Evolutionary conservation across 2,113 vertebrate species (phyloP).

Genomic region (Willisornis vidua): DNA sequence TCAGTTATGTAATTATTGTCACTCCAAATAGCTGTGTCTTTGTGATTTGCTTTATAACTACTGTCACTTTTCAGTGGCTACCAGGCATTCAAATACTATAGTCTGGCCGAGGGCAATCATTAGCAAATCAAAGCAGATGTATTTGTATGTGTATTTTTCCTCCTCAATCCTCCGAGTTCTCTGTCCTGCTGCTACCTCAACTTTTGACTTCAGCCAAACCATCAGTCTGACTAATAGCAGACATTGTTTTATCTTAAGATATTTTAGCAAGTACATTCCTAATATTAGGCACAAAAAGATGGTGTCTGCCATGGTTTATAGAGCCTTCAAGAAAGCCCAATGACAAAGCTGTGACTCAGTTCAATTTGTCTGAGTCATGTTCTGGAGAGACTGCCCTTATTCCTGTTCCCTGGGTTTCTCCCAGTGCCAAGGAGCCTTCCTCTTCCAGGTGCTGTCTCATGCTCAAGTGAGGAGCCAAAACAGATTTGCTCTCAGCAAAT

Average conservation of each 20-base stretch:
- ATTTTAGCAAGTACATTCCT: background rate
- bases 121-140: conserved; percentile 50
- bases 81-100: background rate
- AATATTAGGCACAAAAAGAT: background rate
- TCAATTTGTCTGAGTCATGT: background rate
- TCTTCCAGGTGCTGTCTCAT: background rate
- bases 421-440: background rate
- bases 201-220: background rate
- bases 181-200: background rate
- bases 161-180: background rate
- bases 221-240: background rate
- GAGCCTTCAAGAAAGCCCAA: background rate
- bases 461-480: background rate
- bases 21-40: conserved; percentile 6
- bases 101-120: conserved; percentile 25
- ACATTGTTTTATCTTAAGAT: background rate
- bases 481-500: background rate
- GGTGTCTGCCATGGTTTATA: background rate
- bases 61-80: conserved; percentile 32
- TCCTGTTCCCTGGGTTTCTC: background rate
- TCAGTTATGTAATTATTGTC: conserved; percentile 40
- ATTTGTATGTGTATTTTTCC: background rate
- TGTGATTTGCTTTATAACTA: conserved; percentile 1
- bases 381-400: background rate
- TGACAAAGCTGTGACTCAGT: background rate